Evolutionary conservation across 2,113 vertebrate genomes (phyloP).

Genomic region (Clarias gariepinus): DNA sequence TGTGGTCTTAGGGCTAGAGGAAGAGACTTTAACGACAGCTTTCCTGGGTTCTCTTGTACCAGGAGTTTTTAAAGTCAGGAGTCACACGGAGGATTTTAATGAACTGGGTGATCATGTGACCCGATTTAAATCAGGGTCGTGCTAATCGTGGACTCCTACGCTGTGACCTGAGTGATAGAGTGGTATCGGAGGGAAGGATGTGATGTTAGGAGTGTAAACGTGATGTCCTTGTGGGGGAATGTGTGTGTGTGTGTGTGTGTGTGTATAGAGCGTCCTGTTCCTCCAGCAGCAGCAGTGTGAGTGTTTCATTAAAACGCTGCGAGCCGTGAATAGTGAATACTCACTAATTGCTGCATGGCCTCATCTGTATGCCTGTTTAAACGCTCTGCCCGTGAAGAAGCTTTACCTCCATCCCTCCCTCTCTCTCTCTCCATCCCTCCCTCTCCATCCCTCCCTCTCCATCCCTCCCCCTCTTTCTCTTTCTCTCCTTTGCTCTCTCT

Average conservation of each 20-base stretch:
- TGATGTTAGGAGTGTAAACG: not conserved
- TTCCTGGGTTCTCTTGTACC: not conserved
- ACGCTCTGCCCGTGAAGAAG: slow-evolving; percentile 27
- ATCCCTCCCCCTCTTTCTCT: not conserved
- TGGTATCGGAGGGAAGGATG: not conserved
- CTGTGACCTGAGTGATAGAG: not conserved
- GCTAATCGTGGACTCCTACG: not conserved
- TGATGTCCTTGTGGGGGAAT: not conserved
- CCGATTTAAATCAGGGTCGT: not conserved
- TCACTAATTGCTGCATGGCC: slow-evolving; percentile 40
- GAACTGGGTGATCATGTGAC: not conserved
- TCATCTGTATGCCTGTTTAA: slow-evolving; percentile 55
- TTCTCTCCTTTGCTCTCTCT: not conserved
- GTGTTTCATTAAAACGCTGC: slow-evolving; percentile 47
- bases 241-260: not conserved
- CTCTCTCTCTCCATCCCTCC: not conserved
- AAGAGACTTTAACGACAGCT: not conserved
- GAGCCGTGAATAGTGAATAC: slow-evolving; percentile 33
- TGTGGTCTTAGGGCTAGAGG: not conserved
- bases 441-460: not conserved
- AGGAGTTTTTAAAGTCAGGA: not conserved
- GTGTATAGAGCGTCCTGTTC: slow-evolving; percentile 15
- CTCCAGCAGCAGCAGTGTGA: slow-evolving; percentile 36
- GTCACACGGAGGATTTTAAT: not conserved
- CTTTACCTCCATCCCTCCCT: slow-evolving; percentile 27